Conservation (phyloP, 2,113 vertebrate genomes). For the Erpornis zantholeuca region DNA sequence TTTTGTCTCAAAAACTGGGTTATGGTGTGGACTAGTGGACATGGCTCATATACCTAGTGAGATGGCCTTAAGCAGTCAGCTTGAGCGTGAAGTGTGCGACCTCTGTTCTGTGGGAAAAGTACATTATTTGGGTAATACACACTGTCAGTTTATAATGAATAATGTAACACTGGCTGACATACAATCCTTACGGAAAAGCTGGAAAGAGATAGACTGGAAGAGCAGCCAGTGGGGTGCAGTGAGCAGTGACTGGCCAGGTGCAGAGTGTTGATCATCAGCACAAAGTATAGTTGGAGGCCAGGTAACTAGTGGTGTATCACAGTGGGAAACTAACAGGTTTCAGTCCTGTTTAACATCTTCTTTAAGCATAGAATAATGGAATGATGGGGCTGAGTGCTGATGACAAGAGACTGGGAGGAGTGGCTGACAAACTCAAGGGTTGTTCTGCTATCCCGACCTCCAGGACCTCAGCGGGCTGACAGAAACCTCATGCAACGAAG, state of each 20-base stretch:
- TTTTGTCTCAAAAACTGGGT: background rate
- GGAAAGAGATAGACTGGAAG: background rate
- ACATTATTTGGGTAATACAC: background rate
- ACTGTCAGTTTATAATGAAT: background rate
- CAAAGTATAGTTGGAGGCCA: background rate
- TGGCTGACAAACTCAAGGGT: background rate
- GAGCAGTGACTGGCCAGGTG: background rate
- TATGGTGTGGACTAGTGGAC: background rate
- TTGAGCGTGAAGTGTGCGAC: background rate
- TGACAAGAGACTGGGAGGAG: rapidly evolving
- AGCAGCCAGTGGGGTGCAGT: background rate
- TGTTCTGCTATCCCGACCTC: background rate
- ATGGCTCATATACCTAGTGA: background rate
- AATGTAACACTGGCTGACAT: background rate
- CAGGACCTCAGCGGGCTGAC: background rate
- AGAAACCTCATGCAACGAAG: background rate
- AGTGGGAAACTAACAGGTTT: background rate
- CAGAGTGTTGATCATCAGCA: background rate
- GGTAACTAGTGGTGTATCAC: background rate
- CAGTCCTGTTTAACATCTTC: background rate
- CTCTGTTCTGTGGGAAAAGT: background rate
- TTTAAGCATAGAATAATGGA: background rate
- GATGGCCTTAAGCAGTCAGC: background rate
- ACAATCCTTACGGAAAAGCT: background rate
- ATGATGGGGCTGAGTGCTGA: no score